Conservation (phyloP, 1,140 invertebrate genomes). For the Leptestheria dahalacensis region DNA sequence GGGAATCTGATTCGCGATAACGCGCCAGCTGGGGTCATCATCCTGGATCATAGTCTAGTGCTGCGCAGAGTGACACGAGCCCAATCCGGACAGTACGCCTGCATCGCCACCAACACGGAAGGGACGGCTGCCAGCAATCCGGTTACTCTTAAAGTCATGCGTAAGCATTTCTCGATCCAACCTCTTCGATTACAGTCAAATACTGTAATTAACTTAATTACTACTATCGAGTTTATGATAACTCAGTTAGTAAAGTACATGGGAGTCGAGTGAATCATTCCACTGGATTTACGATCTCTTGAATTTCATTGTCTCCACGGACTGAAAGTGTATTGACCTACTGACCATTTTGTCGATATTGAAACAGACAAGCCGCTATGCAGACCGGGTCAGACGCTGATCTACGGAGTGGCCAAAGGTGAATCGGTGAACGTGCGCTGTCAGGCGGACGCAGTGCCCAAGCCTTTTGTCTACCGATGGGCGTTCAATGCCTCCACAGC, state of each 20-base stretch:
- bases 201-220: constrained; percentile 1
- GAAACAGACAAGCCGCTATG: constrained; percentile 69
- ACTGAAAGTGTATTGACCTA: not conserved
- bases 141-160: constrained; percentile 22
- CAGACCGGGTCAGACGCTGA: constrained; percentile 46
- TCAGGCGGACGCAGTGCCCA: constrained; percentile 21
- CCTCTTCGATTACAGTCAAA: too few species aligned
- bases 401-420: constrained; percentile 15
- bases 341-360: constrained; percentile 17
- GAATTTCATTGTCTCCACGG: too few species aligned
- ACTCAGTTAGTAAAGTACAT: not conserved
- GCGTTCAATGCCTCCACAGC: constrained; percentile 19
- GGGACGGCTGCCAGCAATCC: constrained; percentile 35
- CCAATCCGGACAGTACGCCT: constrained; percentile 51
- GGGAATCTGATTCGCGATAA: constrained; percentile 40
- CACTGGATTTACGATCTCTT: too few species aligned
- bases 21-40: constrained; percentile 41
- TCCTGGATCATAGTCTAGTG: constrained; percentile 46
- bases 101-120: constrained; percentile 39
- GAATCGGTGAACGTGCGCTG: constrained; percentile 18
- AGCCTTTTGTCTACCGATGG: constrained; percentile 17
- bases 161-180: constrained; percentile 42
- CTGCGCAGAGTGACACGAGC: constrained; percentile 42
- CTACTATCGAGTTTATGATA: not conserved
- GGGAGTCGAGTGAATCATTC: too few species aligned